A percentile compares a stretch with the other conserved stretches of the same genome.
These are phyloP conservation scores for Cynocephalus volans DNA, from an alignment of 2,113 vertebrate genomes.

Conservation along the genomic window DNA sequence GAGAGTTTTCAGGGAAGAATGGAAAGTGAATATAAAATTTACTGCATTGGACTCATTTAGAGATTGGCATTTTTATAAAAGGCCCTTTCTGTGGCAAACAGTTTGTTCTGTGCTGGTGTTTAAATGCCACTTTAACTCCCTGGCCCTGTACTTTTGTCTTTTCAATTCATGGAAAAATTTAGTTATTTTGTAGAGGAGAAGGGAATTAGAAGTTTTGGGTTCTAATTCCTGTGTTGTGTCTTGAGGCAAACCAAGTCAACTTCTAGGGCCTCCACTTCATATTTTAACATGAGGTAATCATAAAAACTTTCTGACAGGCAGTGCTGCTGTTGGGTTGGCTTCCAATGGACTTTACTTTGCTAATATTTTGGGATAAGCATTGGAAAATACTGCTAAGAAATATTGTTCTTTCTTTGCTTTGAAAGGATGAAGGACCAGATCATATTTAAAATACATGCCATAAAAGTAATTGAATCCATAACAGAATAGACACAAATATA, in stretches of 20 bases:
- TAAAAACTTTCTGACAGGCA: neutral
- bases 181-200: slow-evolving; percentile 13
- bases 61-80: slow-evolving; percentile 1
- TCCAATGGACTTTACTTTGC: neutral
- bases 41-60: neutral
- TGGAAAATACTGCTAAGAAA: slow-evolving; percentile 40
- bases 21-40: slow-evolving; percentile 35
- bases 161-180: slow-evolving; percentile 15
- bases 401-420: slow-evolving; percentile 3
- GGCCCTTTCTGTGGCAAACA: neutral
- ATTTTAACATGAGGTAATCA: neutral
- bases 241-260: neutral
- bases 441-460: neutral
- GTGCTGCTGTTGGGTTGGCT: neutral
- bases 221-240: neutral
- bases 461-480: neutral
- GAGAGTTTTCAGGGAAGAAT: slow-evolving; percentile 40
- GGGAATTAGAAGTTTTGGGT: neutral
- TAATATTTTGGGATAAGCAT: neutral
- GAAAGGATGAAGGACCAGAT: neutral
- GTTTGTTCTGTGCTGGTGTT: neutral
- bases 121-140: neutral
- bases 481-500: neutral
- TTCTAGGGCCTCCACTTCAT: neutral
- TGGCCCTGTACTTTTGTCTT: neutral